Percentiles rank a stretch among this genome's conserved stretches.
phyloP scores from a whole-genome alignment of 1,140 invertebrate species.

The Rhagoletis zephyria region DNA sequence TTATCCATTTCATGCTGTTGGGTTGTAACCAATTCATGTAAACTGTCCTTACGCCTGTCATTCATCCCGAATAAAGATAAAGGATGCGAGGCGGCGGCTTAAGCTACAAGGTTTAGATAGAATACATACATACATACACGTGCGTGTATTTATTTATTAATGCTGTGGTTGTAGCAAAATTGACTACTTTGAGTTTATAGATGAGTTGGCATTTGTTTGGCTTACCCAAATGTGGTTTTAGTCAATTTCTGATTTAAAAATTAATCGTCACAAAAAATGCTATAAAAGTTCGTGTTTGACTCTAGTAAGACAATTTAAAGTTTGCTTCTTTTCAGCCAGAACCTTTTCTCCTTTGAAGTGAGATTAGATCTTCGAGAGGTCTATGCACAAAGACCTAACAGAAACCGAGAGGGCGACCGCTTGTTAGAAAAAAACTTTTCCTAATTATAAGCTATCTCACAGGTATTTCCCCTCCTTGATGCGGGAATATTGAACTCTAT shows the following conservation, averaged over 20 bases:
- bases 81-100: neutral
- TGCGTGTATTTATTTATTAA: neutral
- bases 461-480: too few relatives aligned
- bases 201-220: conserved; percentile 50
- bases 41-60: conserved; percentile 27
- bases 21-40: conserved; percentile 23
- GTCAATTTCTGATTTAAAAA: neutral
- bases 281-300: neutral
- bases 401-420: too few relatives aligned
- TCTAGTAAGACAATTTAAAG: too few relatives aligned
- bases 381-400: too few relatives aligned
- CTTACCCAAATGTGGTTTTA: neutral
- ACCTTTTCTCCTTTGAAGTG: too few relatives aligned
- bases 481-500: too few relatives aligned
- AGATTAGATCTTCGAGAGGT: too few relatives aligned
- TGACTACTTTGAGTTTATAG: conserved; percentile 25
- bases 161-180: neutral
- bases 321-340: too few relatives aligned
- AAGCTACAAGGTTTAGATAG: neutral
- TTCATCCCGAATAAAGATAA: neutral
- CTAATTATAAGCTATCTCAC: too few relatives aligned
- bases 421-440: too few relatives aligned
- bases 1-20: neutral
- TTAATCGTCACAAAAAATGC: neutral
- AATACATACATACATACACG: neutral